Conservation (phyloP, 2,797 vertebrate genomes). For the Falco novaeseelandiae region DNA sequence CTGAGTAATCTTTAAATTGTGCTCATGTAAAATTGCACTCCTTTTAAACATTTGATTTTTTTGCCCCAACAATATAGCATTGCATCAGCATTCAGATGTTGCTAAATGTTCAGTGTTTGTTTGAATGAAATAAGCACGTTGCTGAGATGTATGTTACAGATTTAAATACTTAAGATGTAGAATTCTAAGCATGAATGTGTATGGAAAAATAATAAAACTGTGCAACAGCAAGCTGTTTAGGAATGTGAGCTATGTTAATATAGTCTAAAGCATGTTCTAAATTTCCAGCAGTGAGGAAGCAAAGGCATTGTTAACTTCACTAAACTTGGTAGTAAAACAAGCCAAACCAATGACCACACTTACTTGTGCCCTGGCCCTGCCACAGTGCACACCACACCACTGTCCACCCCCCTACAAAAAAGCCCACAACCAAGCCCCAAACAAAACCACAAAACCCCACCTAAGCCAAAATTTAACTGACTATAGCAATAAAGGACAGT, state of each 20-base stretch:
- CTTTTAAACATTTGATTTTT: not conserved
- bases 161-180: not conserved
- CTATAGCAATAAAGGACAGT: not conserved
- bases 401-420: too few relatives aligned
- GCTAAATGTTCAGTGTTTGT: not conserved
- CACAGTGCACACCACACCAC: not conserved
- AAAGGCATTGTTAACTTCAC: not conserved
- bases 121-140: not conserved
- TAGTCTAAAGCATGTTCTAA: not conserved
- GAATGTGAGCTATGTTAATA: not conserved
- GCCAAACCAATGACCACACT: not conserved
- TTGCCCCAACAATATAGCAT: fast-evolving
- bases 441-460: not conserved
- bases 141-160: not conserved
- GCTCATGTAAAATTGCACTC: not conserved
- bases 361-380: not conserved
- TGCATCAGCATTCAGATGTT: not conserved
- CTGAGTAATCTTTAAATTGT: not conserved
- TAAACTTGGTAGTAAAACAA: not conserved
- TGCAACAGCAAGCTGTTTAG: not conserved
- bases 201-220: not conserved
- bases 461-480: not conserved
- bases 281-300: not conserved
- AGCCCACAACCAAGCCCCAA: too few relatives aligned
- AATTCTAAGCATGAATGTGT: not conserved